Evolutionary conservation across 2,888 invertebrate species (phyloP).

Genomic region (Lycocerus yunnanus): DNA sequence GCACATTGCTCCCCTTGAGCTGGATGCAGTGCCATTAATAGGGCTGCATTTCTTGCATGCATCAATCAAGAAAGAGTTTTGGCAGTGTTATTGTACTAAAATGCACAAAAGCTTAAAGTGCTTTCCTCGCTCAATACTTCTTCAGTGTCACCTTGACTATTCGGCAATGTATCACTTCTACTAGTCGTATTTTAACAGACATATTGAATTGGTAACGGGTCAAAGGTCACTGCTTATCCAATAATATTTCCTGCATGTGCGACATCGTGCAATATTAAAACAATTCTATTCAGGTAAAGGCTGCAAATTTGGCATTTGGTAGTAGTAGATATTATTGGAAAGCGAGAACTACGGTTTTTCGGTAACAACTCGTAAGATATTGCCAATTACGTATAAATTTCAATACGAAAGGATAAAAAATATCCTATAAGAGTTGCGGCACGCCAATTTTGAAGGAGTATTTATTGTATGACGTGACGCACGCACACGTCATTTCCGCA

Average conservation of each 20-base stretch:
- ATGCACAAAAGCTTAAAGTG: slow-evolving; percentile 16
- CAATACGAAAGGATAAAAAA: not conserved
- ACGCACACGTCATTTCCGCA: slow-evolving; percentile 35
- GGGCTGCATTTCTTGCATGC: slow-evolving; percentile 40
- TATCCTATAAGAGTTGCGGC: slow-evolving; percentile 21
- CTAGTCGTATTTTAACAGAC: slow-evolving; percentile 12
- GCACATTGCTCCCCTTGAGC: slow-evolving; percentile 8
- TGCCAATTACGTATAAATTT: not conserved
- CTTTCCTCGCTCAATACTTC: slow-evolving; percentile 43
- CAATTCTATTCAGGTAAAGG: slow-evolving; percentile 6
- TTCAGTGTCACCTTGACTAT: slow-evolving; percentile 47
- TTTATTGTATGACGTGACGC: slow-evolving; percentile 32
- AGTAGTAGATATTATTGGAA: not conserved
- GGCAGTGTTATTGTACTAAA: slow-evolving; percentile 34
- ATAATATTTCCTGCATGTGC: slow-evolving; percentile 7
- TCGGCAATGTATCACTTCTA: slow-evolving; percentile 47
- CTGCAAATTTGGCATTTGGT: not conserved
- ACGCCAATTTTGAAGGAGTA: slow-evolving; percentile 32
- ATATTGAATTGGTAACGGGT: slow-evolving; percentile 21
- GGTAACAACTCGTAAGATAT: not conserved
- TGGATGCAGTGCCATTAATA: slow-evolving; percentile 7
- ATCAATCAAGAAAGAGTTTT: slow-evolving; percentile 40
- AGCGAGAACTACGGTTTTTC: not conserved
- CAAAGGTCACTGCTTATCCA: slow-evolving; percentile 21
- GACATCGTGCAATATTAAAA: slow-evolving; percentile 14